Conservation (phyloP, 2,797 vertebrate species). For the Prunella strophiata region DNA sequence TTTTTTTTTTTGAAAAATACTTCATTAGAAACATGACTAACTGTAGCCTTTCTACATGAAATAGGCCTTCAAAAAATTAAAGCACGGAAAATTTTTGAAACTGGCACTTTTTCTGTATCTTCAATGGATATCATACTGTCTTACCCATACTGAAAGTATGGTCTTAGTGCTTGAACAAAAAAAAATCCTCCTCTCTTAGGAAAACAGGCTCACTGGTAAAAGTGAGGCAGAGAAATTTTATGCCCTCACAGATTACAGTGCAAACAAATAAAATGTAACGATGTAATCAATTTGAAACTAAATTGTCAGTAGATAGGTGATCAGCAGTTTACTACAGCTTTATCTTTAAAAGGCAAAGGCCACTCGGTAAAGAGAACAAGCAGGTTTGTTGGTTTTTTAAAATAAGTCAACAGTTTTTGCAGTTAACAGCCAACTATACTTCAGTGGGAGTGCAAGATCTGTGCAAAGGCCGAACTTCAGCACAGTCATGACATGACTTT, state of each 20-base stretch:
- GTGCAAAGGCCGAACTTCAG: constrained; percentile 4
- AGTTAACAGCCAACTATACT: not conserved
- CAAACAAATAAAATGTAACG: not conserved
- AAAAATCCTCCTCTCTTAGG: not conserved
- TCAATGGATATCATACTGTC: not conserved
- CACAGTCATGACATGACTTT: not conserved
- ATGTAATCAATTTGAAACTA: not conserved
- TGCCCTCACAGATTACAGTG: not conserved
- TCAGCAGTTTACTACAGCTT: not conserved
- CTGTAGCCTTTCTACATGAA: not conserved
- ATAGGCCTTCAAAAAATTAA: not conserved
- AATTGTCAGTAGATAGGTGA: not conserved
- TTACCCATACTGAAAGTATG: not conserved
- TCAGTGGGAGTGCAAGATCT: not conserved
- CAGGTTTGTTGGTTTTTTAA: not conserved
- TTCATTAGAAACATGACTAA: not conserved
- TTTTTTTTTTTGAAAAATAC: not conserved
- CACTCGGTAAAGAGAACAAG: constrained; percentile 8
- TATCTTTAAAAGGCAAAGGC: constrained; percentile 43
- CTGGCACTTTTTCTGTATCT: not conserved
- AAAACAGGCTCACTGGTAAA: not conserved
- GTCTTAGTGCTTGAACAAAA: not conserved
- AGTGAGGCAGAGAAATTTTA: not conserved
- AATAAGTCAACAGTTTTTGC: constrained; percentile 30
- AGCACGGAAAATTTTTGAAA: not conserved